Percentiles rank a stretch among this genome's conserved stretches.
Conservation (phyloP, 2,113 vertebrate species). For the Glareola pratincola region DNA sequence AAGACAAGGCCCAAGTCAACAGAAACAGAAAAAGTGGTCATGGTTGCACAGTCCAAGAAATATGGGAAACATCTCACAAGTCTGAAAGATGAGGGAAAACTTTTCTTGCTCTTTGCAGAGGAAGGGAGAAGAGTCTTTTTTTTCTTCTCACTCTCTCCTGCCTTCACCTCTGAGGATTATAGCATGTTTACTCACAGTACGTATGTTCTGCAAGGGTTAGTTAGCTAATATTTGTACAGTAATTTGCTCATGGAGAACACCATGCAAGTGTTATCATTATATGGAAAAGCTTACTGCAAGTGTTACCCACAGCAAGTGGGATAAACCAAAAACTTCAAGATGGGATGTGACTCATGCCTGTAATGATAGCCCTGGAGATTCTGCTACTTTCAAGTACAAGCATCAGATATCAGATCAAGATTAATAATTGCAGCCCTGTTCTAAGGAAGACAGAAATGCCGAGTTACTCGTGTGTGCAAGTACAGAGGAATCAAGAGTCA, state of each 20-base stretch:
- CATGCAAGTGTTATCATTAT: neutral
- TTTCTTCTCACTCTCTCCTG: neutral
- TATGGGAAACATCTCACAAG: neutral
- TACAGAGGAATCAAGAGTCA: neutral
- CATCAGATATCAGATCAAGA: neutral
- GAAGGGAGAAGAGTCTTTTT: neutral
- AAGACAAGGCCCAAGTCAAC: neutral
- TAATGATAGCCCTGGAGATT: neutral
- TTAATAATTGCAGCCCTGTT: constrained; percentile 18
- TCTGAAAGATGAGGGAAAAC: neutral
- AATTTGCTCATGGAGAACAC: neutral
- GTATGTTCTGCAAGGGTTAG: neutral
- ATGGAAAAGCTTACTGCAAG: neutral
- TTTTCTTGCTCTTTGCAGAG: neutral
- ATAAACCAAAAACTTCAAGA: neutral
- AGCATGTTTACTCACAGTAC: neutral
- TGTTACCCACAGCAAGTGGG: neutral
- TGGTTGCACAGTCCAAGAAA: neutral
- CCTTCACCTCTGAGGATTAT: neutral
- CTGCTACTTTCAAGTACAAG: constrained; percentile 31
- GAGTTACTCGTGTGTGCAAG: neutral
- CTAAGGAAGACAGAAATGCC: neutral
- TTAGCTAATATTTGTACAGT: neutral
- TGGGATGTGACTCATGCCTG: constrained; percentile 4
- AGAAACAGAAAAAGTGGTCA: neutral